A percentile compares a stretch with the other conserved stretches of the same genome.
These are phyloP conservation scores for Scaptomyza caliginosa DNA, from an alignment of 2,888 invertebrate genomes.

Conservation along the genomic window DNA sequence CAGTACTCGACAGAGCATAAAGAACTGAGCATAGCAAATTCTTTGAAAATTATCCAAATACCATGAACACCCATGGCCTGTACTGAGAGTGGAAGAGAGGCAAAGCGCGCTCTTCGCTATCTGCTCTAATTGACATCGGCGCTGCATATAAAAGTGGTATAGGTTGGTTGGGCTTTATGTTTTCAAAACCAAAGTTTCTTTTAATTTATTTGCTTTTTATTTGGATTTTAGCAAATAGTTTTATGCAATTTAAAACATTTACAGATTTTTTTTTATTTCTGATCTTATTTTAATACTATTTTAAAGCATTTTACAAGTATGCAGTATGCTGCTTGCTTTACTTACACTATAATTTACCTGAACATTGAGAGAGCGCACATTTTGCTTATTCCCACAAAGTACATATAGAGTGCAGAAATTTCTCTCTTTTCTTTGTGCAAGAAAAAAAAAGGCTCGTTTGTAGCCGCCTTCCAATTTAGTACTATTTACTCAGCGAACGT, in stretches of 20 bases:
- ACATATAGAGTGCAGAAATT: background rate
- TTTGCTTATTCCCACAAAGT: slow-evolving; percentile 9
- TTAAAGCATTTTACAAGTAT: too few species aligned
- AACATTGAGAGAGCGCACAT: slow-evolving; percentile 5
- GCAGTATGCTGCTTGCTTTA: too few species aligned
- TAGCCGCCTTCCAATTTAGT: slow-evolving; percentile 41
- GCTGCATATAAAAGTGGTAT: too few species aligned
- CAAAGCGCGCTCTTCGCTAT: background rate
- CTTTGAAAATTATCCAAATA: slow-evolving; percentile 7
- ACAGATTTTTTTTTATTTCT: too few species aligned
- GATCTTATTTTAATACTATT: too few species aligned
- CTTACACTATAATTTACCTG: slow-evolving; percentile 28
- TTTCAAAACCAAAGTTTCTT: too few species aligned
- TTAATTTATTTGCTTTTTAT: too few species aligned
- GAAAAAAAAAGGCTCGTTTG: slow-evolving; percentile 28
- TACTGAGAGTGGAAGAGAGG: slow-evolving; percentile 20
- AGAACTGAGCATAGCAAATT: slow-evolving; percentile 42
- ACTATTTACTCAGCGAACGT: slow-evolving; percentile 23
- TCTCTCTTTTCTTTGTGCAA: slow-evolving; percentile 7
- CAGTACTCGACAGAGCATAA: slow-evolving; percentile 35
- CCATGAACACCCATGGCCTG: slow-evolving; percentile 6
- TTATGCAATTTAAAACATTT: too few species aligned
- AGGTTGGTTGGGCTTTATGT: too few species aligned
- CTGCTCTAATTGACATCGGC: too few species aligned
- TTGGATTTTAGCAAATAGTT: too few species aligned